Evolutionary conservation across 1,140 invertebrate genomes (phyloP).

Genomic region (Colletes latitarsis): DNA sequence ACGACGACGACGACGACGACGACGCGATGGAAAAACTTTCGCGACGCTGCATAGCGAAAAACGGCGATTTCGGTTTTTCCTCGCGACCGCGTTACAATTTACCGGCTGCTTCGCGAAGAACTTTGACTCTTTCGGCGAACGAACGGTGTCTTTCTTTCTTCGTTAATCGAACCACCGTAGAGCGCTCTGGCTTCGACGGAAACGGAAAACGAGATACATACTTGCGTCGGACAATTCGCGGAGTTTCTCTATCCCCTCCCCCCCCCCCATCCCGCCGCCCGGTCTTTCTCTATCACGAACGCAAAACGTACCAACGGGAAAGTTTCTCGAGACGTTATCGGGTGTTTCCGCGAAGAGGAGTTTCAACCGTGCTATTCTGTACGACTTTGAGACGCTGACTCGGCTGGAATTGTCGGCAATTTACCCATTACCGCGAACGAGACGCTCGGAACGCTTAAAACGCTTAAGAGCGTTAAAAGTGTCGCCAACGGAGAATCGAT

Average conservation of each 20-base stretch:
- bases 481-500: constrained; percentile 25
- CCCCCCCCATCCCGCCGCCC: no score
- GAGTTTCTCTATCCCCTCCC: not conserved
- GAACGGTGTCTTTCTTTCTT: no score
- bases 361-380: not conserved
- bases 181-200: no score
- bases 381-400: constrained; percentile 13
- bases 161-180: no score
- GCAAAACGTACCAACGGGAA: constrained; percentile 5
- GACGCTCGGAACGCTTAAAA: not conserved
- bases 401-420: constrained; percentile 20
- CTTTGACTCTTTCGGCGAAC: not conserved
- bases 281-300: no score
- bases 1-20: not conserved
- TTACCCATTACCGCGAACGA: not conserved
- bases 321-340: constrained; percentile 19
- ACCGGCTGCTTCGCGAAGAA: not conserved
- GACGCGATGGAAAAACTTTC: constrained; percentile 21
- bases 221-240: not conserved
- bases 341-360: not conserved
- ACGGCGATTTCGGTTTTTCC: not conserved
- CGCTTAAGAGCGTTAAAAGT: constrained; percentile 18
- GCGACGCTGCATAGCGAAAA: not conserved
- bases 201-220: no score
- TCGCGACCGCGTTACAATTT: not conserved